These are phyloP conservation scores for Bombyx mandarina DNA, from an alignment of 1,140 invertebrate genomes.

Conservation along the genomic window DNA sequence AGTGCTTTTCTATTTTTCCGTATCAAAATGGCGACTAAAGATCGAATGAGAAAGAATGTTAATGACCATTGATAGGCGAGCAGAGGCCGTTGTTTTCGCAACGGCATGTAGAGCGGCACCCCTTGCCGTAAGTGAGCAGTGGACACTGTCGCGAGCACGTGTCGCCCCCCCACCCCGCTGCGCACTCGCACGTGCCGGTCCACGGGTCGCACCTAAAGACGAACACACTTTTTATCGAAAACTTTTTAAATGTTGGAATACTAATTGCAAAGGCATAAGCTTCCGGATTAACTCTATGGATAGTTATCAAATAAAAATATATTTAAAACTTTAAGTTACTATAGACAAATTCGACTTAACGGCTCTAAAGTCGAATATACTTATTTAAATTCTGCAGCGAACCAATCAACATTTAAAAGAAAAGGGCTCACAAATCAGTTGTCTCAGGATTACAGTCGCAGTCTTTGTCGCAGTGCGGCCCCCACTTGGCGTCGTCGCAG, in stretches of 20 bases:
- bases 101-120: conserved; percentile 82
- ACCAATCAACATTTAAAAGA: background rate
- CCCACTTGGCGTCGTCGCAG: conserved; percentile 79
- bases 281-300: no score
- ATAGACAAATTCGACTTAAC: background rate
- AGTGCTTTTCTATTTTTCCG: no score
- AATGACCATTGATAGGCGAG: conserved; percentile 83
- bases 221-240: no score
- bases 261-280: no score
- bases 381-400: background rate
- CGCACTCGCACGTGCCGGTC: conserved; percentile 90
- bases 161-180: conserved; percentile 89
- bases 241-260: no score
- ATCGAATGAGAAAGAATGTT: background rate
- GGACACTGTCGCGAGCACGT: conserved; percentile 86
- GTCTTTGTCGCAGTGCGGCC: conserved; percentile 77
- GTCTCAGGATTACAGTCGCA: conserved; percentile 84
- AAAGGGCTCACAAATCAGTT: conserved; percentile 74
- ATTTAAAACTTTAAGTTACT: background rate
- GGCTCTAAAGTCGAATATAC: background rate
- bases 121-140: conserved; percentile 84
- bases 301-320: background rate
- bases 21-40: no score
- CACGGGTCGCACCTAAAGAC: conserved; percentile 83
- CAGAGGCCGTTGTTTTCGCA: conserved; percentile 93